A percentile compares a stretch with the other conserved stretches of the same genome.
Conservation (phyloP, 2,888 invertebrate genomes). For the Epinotia bilunana region DNA sequence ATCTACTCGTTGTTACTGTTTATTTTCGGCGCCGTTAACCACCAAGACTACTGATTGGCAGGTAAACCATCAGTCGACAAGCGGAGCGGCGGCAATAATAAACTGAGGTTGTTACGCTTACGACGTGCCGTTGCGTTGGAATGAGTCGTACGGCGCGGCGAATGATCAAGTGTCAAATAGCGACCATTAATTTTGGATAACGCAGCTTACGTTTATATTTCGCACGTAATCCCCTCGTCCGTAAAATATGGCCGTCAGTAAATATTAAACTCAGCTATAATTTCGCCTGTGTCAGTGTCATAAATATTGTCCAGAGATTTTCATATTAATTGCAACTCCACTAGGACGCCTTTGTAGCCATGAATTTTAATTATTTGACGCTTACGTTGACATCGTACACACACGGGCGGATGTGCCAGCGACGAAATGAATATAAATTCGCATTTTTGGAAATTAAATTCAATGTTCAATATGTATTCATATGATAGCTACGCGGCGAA, state of each 20-base stretch:
- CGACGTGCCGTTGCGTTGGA: constrained; percentile 54
- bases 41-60: constrained; percentile 7
- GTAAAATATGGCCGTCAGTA: constrained; percentile 78
- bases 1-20: constrained; percentile 24
- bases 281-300: constrained; percentile 71
- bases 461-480: not conserved
- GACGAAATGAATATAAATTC: constrained; percentile 28
- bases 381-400: constrained; percentile 49
- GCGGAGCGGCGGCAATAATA: constrained; percentile 60
- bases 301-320: constrained; percentile 77
- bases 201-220: constrained; percentile 70
- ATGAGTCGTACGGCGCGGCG: constrained; percentile 64
- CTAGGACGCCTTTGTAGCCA: constrained; percentile 66
- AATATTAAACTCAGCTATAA: constrained; percentile 77
- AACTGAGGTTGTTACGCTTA: constrained; percentile 58
- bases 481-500: not conserved
- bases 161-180: constrained; percentile 73
- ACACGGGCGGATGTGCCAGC: constrained; percentile 38
- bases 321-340: constrained; percentile 75
- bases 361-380: constrained; percentile 69
- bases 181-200: constrained; percentile 73
- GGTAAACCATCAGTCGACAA: constrained; percentile 53
- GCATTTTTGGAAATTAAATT: constrained; percentile 11
- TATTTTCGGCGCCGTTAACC: constrained; percentile 27
- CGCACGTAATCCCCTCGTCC: constrained; percentile 73